phyloP scores from a whole-genome alignment of 1,140 invertebrate genomes.

The Drosophila subpulchrella region DNA sequence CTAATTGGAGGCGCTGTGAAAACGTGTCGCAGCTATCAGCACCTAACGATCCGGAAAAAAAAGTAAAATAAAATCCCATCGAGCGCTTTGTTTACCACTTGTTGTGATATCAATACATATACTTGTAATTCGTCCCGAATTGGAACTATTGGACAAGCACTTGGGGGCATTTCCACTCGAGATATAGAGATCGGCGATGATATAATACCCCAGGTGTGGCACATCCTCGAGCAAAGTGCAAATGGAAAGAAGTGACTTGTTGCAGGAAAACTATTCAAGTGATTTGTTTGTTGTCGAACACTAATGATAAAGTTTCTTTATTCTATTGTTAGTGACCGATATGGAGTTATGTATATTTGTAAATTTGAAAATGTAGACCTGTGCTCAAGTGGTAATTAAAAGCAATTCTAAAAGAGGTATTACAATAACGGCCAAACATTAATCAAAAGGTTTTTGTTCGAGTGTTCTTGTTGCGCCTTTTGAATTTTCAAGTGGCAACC shows the following conservation, averaged over 20 bases:
- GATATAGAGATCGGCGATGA: constrained; percentile 7
- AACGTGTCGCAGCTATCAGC: constrained; percentile 60
- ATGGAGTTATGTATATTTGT: background rate
- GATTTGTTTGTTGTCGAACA: constrained; percentile 9
- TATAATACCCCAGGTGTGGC: constrained; percentile 10
- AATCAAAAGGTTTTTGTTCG: background rate
- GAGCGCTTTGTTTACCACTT: constrained; percentile 69
- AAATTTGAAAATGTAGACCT: no score
- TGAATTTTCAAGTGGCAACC: constrained; percentile 16
- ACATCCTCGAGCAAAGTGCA: constrained; percentile 17
- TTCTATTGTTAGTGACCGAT: constrained; percentile 7
- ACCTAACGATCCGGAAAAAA: constrained; percentile 21
- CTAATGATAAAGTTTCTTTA: background rate
- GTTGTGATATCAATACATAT: constrained; percentile 20
- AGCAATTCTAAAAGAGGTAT: no score
- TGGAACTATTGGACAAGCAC: constrained; percentile 3
- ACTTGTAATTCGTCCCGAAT: constrained; percentile 38
- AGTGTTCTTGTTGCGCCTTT: background rate
- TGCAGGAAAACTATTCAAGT: constrained; percentile 6
- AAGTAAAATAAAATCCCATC: constrained; percentile 12
- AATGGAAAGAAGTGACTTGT: background rate
- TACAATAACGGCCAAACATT: background rate
- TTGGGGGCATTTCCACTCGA: constrained; percentile 28
- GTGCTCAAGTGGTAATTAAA: no score
- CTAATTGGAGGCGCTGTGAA: constrained; percentile 58